phyloP scores from a whole-genome alignment of 2,797 vertebrate species.

The Capromys pilorides region DNA sequence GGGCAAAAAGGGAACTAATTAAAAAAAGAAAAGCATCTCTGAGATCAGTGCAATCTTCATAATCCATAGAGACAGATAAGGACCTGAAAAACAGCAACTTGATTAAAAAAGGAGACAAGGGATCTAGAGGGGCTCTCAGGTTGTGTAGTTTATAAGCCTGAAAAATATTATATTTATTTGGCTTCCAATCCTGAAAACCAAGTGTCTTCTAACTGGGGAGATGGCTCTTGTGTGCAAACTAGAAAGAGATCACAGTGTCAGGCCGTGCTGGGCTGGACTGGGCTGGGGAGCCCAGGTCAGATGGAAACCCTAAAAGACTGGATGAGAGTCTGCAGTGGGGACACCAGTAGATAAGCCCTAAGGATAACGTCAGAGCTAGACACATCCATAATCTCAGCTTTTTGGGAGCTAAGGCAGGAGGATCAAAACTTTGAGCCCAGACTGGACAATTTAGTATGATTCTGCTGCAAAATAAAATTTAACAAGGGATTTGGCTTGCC shows the following conservation, averaged over 20 bases:
- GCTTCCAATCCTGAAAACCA: constrained; percentile 31
- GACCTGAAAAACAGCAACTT: constrained; percentile 12
- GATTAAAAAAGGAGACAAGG: constrained; percentile 64
- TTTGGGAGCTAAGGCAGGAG: neutral
- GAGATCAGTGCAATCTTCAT: constrained; percentile 10
- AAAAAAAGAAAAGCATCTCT: constrained; percentile 41
- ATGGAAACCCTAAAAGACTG: neutral
- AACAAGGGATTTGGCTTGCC: neutral
- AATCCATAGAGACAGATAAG: constrained; percentile 54
- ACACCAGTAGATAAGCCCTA: neutral
- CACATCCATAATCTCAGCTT: neutral
- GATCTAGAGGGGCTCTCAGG: constrained; percentile 1
- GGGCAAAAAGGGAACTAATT: constrained; percentile 55
- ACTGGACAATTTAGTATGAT: neutral
- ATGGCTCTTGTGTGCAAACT: constrained; percentile 35
- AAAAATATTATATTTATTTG: constrained; percentile 30
- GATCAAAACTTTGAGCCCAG: neutral
- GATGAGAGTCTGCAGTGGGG: neutral
- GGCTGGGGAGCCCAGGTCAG: neutral
- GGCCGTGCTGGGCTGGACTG: neutral
- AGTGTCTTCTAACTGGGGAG: neutral
- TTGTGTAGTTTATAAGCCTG: neutral
- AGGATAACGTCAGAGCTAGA: neutral
- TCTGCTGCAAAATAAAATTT: neutral
- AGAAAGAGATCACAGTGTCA: neutral